Evolutionary conservation across 2,888 invertebrate species (phyloP), one percentile per base, ranked within the genome.

Genomic region (Calameuta pallipes): DNA sequence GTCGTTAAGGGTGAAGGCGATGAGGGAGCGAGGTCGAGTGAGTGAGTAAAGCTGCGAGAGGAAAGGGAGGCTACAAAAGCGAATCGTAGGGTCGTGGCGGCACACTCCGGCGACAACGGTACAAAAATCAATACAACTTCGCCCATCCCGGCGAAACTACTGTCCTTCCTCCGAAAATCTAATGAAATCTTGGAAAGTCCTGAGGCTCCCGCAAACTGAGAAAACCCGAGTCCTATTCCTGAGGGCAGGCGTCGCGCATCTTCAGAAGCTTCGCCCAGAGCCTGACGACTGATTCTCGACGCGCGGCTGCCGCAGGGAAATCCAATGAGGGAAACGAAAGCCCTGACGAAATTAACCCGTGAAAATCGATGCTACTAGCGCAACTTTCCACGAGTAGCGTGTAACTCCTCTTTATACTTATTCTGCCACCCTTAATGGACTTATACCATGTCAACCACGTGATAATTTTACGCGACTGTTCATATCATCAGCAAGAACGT

Each of bases 91-190:
- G 78, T 81, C 81, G 80, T 76, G 80, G 79, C 78, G 80, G 78
- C 80, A 80, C 81, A 76, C 80, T 76, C 74, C 82, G 75, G 77
- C 83, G 83, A 84, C 84, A 80, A 82, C 81, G 77, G 77, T 81
- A 75, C 79, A 81, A 85, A 85, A 84, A 87, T 86, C 87, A 81
- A 87, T 83, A 85, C 82, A 73, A 76, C 80, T 78, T 79, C 76
- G 36, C 79, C 56, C 76, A 37, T 70, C 34, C 74, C 36, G 31
- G 76, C 11, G 73, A 76, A 79, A 79, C 76, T 41, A 74, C 74
- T 79, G 79, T 76, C 79, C 78, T 33, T 36, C 74, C 56, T 31
- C 34, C 71, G 71, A 71, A 71, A 71, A 71, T 34, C 71, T 31
- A 34, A 34, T 34, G 71, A 31, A 34, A 71, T 34, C 71, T 71